phyloP scores from a whole-genome alignment of 2,888 invertebrate species.

The Arrhopalites spinosus region DNA sequence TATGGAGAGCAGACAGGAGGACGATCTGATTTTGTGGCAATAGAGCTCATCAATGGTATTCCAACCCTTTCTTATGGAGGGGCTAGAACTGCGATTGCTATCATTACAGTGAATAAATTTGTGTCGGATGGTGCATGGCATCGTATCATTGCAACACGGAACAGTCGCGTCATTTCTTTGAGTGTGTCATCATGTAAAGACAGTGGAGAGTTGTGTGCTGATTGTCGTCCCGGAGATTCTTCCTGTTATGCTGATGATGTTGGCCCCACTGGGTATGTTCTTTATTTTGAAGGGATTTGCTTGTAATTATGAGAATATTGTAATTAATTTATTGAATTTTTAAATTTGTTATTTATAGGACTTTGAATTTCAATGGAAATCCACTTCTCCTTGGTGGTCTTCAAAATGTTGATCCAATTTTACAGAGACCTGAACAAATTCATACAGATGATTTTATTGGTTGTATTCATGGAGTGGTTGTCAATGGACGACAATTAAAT shows the following conservation, averaged over 20 bases:
- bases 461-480: constrained; percentile 86
- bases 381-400: constrained; percentile 85
- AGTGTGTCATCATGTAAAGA: constrained; percentile 81
- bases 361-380: constrained; percentile 88
- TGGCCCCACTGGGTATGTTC: constrained; percentile 82
- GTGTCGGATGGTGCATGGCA: constrained; percentile 89
- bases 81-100: constrained; percentile 83
- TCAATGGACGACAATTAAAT: constrained; percentile 84
- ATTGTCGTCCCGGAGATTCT: constrained; percentile 81
- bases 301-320: background rate
- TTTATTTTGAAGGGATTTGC: constrained; percentile 22
- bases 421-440: constrained; percentile 87
- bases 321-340: background rate
- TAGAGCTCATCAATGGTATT: constrained; percentile 82
- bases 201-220: constrained; percentile 83
- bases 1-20: constrained; percentile 87
- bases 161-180: constrained; percentile 83
- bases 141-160: constrained; percentile 86
- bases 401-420: constrained; percentile 78
- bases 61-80: constrained; percentile 90
- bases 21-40: constrained; percentile 87
- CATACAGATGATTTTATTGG: constrained; percentile 92
- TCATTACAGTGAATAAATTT: constrained; percentile 72
- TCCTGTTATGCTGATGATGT: constrained; percentile 83
- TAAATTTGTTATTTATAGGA: constrained; percentile 65